Base-by-base conservation (phyloP, 35 echinoderm and acorn worm species). In the Patiria miniata region DNA sequence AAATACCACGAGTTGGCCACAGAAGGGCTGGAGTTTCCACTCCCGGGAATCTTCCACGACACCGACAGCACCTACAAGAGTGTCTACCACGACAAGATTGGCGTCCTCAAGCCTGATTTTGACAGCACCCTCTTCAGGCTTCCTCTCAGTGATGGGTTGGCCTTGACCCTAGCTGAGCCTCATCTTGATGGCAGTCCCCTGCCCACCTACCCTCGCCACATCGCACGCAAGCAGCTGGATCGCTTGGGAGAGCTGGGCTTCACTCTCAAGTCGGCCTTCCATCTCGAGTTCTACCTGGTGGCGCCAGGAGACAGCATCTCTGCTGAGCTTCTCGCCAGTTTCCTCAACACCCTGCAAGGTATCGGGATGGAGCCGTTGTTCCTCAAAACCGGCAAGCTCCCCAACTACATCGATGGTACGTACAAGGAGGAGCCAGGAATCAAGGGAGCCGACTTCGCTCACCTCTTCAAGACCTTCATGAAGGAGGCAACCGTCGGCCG, bases 221-320 rank as follows among this genome's bases (percentile, higher is more conserved):
- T 97, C 50, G 95, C 95, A 3, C 69, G 59, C 23, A 36, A 86
- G 33, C 95, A 97, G 76, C 29, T 97, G 19, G 38, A 86, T 8
- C 28, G 73, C 18, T 73, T 97, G 16, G 37, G 78, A 37, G 42
- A 93, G 19, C 87, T 83, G 78, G 79, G 83, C 3, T 54, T 82
- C 19, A 78, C 39, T 39, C 56, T 97, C 1, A 36, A 81, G 8
- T 79, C 88, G 17, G 55, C 83, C 14, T 79, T 77, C 56, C 91
- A 93, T 40, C 85, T 93, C 54, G 91, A 97, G 69, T 97, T 93
- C 61, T 93, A 83, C 68, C 36, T 97, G 42, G 42, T 6, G 42
- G 42, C 42, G 42, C 42, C 12, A 47, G 42, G 12, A 12, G 42
- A 47, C 4, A 4, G 42, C n/a, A 83, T 97, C 0, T 65, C 90